Evolutionary conservation across 2,113 vertebrate species (phyloP).

Genomic region (Sinocyclocheilus anophthalmus): DNA sequence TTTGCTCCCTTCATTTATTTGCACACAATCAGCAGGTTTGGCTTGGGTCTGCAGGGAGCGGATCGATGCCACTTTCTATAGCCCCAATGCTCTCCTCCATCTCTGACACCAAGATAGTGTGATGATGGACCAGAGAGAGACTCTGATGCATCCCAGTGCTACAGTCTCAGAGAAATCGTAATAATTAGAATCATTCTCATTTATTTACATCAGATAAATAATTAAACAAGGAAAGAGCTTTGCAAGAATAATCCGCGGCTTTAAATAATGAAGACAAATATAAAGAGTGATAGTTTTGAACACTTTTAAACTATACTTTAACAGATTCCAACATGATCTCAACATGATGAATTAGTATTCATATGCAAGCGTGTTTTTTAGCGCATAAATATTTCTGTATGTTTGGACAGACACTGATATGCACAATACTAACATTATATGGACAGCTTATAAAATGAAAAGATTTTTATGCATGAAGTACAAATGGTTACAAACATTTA

Average conservation of each 20-base stretch:
- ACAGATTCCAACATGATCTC: neutral
- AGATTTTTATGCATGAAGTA: neutral
- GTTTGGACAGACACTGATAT: neutral
- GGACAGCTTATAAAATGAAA: neutral
- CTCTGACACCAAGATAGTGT: slow-evolving; percentile 66
- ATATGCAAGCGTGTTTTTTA: neutral
- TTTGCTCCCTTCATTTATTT: slow-evolving; percentile 53
- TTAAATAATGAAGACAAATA: slow-evolving; percentile 9
- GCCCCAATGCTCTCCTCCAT: slow-evolving; percentile 69
- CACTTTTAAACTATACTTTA: neutral
- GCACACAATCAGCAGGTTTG: slow-evolving; percentile 73
- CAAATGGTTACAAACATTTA: neutral
- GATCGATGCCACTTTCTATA: slow-evolving; percentile 74
- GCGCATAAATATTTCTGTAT: neutral
- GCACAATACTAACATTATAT: neutral
- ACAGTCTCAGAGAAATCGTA: neutral
- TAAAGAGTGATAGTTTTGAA: neutral
- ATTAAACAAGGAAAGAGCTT: neutral
- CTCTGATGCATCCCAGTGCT: neutral
- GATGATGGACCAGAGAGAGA: slow-evolving; percentile 56
- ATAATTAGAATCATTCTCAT: neutral
- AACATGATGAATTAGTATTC: neutral
- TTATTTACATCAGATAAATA: slow-evolving; percentile 11
- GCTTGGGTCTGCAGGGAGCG: slow-evolving; percentile 60
- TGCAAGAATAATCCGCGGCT: neutral